Percentiles rank a stretch among this genome's conserved stretches.
Evolutionary conservation across 2,113 vertebrate genomes (phyloP).

Genomic region (Nesoenas mayeri): DNA sequence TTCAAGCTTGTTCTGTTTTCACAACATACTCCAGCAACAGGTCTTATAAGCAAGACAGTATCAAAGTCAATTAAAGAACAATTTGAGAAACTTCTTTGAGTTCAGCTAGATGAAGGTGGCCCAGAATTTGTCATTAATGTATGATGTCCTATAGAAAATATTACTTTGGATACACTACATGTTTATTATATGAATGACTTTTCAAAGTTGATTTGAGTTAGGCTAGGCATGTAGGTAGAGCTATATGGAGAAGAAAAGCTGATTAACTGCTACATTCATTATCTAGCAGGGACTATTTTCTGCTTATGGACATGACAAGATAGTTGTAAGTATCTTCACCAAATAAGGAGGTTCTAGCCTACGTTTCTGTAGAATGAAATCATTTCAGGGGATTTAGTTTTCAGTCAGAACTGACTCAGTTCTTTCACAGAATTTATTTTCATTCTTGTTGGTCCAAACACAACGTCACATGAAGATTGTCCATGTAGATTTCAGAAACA

Average conservation of each 20-base stretch:
- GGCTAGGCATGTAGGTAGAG: not conserved
- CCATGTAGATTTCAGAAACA: not conserved
- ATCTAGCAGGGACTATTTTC: not conserved
- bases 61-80: not conserved
- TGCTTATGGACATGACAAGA: not conserved
- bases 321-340: not conserved
- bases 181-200: not conserved
- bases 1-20: constrained; percentile 17
- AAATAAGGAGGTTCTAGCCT: not conserved
- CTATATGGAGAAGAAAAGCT: not conserved
- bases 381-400: not conserved
- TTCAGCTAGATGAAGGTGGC: not conserved
- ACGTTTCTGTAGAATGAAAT: not conserved
- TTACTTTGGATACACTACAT: not conserved
- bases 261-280: not conserved
- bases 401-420: not conserved
- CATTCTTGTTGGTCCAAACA: not conserved
- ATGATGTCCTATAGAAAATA: not conserved
- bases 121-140: not conserved
- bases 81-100: not conserved
- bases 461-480: not conserved
- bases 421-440: not conserved
- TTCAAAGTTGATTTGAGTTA: not conserved
- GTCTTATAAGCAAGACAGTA: not conserved
- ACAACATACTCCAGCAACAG: not conserved